These are phyloP conservation scores for Catalaphyllia jardinei DNA, from an alignment of 64 coral and sea anemone genomes.

Conservation along the genomic window DNA sequence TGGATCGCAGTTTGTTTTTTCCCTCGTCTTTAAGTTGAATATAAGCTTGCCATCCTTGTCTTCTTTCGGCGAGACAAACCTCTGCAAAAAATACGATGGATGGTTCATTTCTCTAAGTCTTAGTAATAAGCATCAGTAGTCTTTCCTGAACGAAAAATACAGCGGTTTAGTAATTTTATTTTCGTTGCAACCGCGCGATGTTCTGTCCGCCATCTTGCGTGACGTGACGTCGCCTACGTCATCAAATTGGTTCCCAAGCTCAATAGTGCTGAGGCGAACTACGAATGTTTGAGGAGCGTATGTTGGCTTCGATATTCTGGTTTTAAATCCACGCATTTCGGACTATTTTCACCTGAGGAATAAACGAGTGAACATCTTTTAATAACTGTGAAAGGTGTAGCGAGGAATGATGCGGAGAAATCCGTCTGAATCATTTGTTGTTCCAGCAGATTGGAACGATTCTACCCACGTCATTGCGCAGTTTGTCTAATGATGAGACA, in stretches of 20 bases:
- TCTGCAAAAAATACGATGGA: constrained; percentile 19
- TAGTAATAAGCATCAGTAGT: not conserved
- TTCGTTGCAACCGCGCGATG: too few relatives aligned
- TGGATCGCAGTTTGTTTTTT: not conserved
- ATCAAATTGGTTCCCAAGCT: not conserved
- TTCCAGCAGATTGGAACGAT: not conserved
- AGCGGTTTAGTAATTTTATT: too few relatives aligned
- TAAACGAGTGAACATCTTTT: not conserved
- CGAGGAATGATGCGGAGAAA: constrained; percentile 5
- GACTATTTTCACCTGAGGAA: not conserved
- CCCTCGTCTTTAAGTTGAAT: not conserved
- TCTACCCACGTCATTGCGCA: not conserved
- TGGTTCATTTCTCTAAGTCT: not conserved
- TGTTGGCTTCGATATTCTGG: not conserved
- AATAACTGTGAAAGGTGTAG: not conserved
- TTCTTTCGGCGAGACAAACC: constrained; percentile 52
- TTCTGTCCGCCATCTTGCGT: constrained; percentile 21
- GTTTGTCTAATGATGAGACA: not conserved
- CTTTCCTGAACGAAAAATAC: not conserved
- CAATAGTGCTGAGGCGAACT: not conserved
- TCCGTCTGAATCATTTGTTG: not conserved
- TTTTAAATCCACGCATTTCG: not conserved
- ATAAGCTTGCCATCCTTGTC: not conserved
- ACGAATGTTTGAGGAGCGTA: not conserved
- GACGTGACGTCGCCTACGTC: not conserved